Evolutionary conservation across 2,888 invertebrate species (phyloP).

Genomic region (Conops quadrifasciatus): DNA sequence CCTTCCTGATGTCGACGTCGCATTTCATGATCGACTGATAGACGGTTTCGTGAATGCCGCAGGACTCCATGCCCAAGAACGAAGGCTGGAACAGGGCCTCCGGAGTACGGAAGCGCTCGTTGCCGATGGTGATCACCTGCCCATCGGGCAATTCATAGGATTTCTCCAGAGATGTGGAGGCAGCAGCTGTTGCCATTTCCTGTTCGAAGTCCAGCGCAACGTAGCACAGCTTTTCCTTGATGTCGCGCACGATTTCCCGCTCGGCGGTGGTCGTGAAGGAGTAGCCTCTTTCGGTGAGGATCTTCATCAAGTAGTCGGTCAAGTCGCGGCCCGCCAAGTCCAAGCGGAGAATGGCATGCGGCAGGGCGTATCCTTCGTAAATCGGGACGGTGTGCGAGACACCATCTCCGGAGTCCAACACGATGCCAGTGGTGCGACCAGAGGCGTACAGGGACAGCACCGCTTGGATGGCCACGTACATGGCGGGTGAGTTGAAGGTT

Average conservation of each 20-base stretch:
- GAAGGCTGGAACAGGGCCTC: conserved; percentile 94
- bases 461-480: conserved; percentile 95
- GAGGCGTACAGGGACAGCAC: conserved; percentile 93
- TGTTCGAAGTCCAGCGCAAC: conserved; percentile 92
- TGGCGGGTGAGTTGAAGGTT: conserved; percentile 92
- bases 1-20: conserved; percentile 94
- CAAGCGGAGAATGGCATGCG: conserved; percentile 92
- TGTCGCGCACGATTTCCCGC: conserved; percentile 93
- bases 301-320: conserved; percentile 94
- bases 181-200: conserved; percentile 93
- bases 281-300: conserved; percentile 90
- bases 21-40: conserved; percentile 98
- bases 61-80: conserved; percentile 84
- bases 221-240: conserved; percentile 94
- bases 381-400: conserved; percentile 96
- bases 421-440: conserved; percentile 97
- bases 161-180: conserved; percentile 92
- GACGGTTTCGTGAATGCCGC: conserved; percentile 92
- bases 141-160: conserved; percentile 95
- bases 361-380: conserved; percentile 92
- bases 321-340: conserved; percentile 93
- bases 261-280: conserved; percentile 93
- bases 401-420: conserved; percentile 94
- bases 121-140: conserved; percentile 91
- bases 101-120: conserved; percentile 93